These are phyloP conservation scores for Chironomus tentans DNA, from an alignment of 2,888 invertebrate genomes.

Conservation along the genomic window DNA sequence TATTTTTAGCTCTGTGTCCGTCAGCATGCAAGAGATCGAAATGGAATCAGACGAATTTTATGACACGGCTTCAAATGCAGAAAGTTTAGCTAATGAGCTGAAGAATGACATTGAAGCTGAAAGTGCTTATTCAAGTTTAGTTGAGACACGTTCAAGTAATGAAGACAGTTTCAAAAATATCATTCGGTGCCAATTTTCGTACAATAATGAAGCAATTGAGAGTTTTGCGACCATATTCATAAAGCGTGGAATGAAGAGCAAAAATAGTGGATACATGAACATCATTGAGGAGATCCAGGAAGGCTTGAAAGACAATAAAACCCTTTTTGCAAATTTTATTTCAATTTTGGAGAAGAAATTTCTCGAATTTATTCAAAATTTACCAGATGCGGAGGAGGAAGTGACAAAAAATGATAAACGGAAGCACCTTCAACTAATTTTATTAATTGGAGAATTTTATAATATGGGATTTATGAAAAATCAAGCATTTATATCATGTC, in stretches of 20 bases:
- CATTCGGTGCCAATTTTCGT: neutral
- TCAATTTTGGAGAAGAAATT: neutral
- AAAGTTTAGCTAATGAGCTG: neutral
- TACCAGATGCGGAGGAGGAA: neutral
- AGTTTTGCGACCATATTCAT: neutral
- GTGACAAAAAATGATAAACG: neutral
- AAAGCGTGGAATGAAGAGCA: neutral
- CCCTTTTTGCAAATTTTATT: neutral
- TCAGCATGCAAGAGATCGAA: too few relatives aligned
- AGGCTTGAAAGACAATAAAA: neutral
- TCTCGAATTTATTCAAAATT: neutral
- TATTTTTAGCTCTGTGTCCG: too few relatives aligned
- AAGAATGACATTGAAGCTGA: neutral
- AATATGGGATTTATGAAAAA: neutral
- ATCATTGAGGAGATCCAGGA: neutral
- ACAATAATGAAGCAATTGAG: neutral
- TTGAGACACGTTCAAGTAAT: neutral
- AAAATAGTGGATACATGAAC: neutral
- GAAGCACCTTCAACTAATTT: neutral
- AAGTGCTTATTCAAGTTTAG: neutral
- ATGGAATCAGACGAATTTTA: neutral
- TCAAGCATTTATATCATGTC: neutral
- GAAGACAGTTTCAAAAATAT: neutral
- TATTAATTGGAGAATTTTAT: neutral
- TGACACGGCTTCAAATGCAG: neutral